Percentiles rank a stretch among this genome's conserved stretches.
Evolutionary conservation across 2,888 invertebrate genomes (phyloP).

Genomic region (Cephus nigrinus): DNA sequence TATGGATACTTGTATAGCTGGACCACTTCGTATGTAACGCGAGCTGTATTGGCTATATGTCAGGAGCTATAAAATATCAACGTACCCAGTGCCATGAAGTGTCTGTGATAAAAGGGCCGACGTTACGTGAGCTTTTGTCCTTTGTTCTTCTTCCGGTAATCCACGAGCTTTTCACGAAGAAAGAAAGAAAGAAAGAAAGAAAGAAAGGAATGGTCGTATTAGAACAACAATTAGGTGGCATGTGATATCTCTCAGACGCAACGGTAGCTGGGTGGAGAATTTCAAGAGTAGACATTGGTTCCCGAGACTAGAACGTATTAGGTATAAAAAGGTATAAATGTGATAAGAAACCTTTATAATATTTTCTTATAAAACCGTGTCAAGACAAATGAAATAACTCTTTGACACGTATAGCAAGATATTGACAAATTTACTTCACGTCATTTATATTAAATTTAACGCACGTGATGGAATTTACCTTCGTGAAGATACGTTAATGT

Average conservation of each 20-base stretch:
- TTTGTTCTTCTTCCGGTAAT: constrained; percentile 3
- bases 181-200: background rate
- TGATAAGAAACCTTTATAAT: constrained; percentile 26
- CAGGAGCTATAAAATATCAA: constrained; percentile 1
- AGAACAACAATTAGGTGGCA: background rate
- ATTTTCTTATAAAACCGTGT: constrained; percentile 26
- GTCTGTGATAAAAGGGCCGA: constrained; percentile 1
- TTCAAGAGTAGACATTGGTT: background rate
- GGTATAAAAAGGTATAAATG: background rate
- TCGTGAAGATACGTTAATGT: no score
- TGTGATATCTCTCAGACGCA: background rate
- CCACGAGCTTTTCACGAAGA: background rate
- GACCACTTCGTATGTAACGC: background rate
- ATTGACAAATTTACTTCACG: background rate
- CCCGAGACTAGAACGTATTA: background rate
- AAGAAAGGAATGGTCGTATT: background rate
- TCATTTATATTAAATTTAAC: background rate
- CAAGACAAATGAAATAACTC: constrained; percentile 34
- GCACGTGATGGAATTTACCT: no score
- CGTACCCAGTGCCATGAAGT: background rate
- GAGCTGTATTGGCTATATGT: background rate
- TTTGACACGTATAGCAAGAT: background rate
- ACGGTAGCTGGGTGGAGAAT: background rate
- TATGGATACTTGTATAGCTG: background rate
- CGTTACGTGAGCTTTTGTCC: background rate